These are phyloP conservation scores for Paragorgia papillata DNA, from an alignment of 92 coral and sea anemone species.

Conservation along the genomic window DNA sequence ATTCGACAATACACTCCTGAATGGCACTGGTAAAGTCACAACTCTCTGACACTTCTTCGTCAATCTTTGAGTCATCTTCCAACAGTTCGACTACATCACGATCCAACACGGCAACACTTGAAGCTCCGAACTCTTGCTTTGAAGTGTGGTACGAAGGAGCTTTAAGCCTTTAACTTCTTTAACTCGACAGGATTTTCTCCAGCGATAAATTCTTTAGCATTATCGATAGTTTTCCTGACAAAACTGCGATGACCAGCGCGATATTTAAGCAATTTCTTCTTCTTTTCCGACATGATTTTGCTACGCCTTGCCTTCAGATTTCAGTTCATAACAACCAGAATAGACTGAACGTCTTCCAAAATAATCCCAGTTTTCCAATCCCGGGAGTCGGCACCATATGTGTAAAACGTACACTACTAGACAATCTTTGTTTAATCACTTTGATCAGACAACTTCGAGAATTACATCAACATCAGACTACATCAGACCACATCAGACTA, in stretches of 20 bases:
- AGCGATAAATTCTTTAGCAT: neutral
- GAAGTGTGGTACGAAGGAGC: slow-evolving; percentile 3
- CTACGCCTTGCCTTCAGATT: neutral
- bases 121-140: slow-evolving; percentile 15
- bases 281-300: slow-evolving; percentile 1
- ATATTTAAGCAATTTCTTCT: slow-evolving; percentile 1
- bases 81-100: slow-evolving; percentile 16
- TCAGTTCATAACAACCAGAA: neutral
- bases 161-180: slow-evolving; percentile 26
- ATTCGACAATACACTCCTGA: slow-evolving; percentile 3
- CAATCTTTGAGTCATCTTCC: slow-evolving; percentile 10
- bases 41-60: slow-evolving; percentile 19
- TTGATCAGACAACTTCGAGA: neutral
- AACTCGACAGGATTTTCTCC: slow-evolving; percentile 5
- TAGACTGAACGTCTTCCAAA: neutral
- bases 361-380: neutral
- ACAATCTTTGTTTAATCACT: neutral
- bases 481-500: no score
- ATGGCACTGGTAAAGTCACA: slow-evolving; percentile 22
- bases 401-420: neutral
- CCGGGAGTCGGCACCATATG: slow-evolving; percentile 16
- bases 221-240: slow-evolving; percentile 22
- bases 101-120: slow-evolving; percentile 16
- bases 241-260: slow-evolving; percentile 36
- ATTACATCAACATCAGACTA: neutral